Conservation (phyloP, 2,888 invertebrate genomes). For the Leptopilina myrica region DNA sequence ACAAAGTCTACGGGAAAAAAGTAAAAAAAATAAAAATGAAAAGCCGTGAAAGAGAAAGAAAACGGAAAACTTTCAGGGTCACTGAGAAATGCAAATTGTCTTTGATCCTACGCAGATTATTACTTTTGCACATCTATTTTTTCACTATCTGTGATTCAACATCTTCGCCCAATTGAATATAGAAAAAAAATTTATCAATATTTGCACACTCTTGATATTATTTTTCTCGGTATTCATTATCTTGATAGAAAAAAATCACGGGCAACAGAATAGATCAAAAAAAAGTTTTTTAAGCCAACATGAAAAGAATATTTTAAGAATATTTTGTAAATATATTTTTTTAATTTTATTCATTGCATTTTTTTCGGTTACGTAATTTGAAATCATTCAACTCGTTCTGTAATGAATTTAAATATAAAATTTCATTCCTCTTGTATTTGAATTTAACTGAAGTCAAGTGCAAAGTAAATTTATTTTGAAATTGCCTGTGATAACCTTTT, state of each 20-base stretch:
- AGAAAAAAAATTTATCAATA: slow-evolving; percentile 7
- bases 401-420: slow-evolving; percentile 15
- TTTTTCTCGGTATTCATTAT: not conserved
- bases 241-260: not conserved
- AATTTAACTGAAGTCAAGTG: slow-evolving; percentile 22
- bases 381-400: not conserved
- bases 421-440: slow-evolving; percentile 19
- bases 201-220: not conserved
- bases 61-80: slow-evolving; percentile 18
- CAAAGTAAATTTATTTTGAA: slow-evolving; percentile 14
- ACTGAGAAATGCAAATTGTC: slow-evolving; percentile 10
- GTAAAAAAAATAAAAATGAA: not conserved
- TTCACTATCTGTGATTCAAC: not conserved
- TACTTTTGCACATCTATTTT: slow-evolving; percentile 13
- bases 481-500: slow-evolving; percentile 3
- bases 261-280: not conserved
- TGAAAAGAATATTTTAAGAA: too few species aligned
- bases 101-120: slow-evolving; percentile 34
- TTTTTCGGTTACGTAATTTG: not conserved
- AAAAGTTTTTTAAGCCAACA: not conserved
- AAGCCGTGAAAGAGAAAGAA: not conserved
- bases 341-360: not conserved
- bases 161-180: not conserved
- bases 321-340: too few species aligned
- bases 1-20: not conserved